Base-by-base conservation (phyloP, 92 coral and sea anemone genomes). In the Porites cylindrica region DNA sequence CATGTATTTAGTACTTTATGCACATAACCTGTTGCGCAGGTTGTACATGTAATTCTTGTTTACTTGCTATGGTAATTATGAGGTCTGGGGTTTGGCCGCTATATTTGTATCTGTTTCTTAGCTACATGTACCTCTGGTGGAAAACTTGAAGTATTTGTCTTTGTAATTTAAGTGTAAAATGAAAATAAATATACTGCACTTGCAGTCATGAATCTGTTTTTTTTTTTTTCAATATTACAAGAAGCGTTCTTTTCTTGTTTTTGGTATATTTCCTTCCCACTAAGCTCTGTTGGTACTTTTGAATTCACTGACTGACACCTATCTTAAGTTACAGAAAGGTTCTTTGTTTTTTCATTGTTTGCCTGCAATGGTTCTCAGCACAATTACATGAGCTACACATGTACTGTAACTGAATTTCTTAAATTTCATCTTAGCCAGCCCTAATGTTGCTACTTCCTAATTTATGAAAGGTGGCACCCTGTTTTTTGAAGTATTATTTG, bases 101-200 rank as follows among this genome's bases (percentile, higher is more conserved):
- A 18, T 62, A 24, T 3, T 2, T 14, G 20, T 13, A n/a, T 75
- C 32, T 51, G 17, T 53, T 75, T n/a, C 78, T 18, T 19, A 38
- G 47, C 47, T 56, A 54, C 59, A 54, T 54, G 59, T 54, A 11
- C 19, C 75, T 32, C 14, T 75, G 64, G 9, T 53, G 23, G 63
- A 75, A 67, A 75, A 53, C 43, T 75, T 53, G 12, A n/a, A 18
- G 43, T 18, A 47, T 16, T 69, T 2, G 14, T 10, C 24, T 80
- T 23, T 70, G 47, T 38, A 19, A 63, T 38, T 51, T 24, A 56
- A 72, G 77, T 81, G 58, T 72, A 70, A 68, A 38, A 38, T 80
- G 65, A 62, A 80, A 80, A 80, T 80, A 80, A 80, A 80, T 53
- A 68, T 21, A 20, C 65, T 7, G 24, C 65, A 53, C 7, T 21